phyloP scores from a whole-genome alignment of 2,888 invertebrate genomes.

The Cephus sareptanus region DNA sequence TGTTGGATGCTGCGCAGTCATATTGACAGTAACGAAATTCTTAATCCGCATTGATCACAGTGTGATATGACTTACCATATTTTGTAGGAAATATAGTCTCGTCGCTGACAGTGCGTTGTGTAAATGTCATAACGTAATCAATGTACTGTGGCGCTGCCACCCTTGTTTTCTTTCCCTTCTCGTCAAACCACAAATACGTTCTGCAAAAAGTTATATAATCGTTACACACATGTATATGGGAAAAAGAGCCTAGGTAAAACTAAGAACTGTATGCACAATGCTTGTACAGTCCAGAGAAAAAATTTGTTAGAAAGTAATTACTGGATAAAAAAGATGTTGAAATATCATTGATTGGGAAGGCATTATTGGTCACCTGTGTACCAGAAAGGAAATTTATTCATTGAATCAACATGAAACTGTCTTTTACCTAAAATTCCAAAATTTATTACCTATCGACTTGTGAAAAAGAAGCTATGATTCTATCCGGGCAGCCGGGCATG shows the following conservation, averaged over 20 bases:
- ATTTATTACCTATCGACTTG: too few relatives aligned
- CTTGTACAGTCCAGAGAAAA: background rate
- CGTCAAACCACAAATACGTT: conserved; percentile 98
- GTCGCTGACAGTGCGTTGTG: conserved; percentile 96
- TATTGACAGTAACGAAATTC: background rate
- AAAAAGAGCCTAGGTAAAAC: background rate
- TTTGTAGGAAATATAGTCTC: conserved; percentile 98
- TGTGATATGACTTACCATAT: conserved; percentile 79
- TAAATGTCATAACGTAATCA: conserved; percentile 98
- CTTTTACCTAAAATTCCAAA: too few relatives aligned
- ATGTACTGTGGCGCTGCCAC: conserved; percentile 98
- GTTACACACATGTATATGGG: background rate
- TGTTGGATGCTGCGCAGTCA: background rate
- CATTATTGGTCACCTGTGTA: too few relatives aligned
- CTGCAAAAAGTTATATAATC: conserved; percentile 69
- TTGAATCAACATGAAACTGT: too few relatives aligned
- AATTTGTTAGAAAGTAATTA: too few relatives aligned
- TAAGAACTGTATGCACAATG: background rate
- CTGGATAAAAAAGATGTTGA: too few relatives aligned
- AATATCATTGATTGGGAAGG: too few relatives aligned
- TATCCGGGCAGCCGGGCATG: too few relatives aligned
- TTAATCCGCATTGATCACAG: background rate
- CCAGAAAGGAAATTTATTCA: too few relatives aligned
- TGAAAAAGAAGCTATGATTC: too few relatives aligned
- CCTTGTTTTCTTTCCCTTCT: conserved; percentile 97